Evolutionary conservation across 2,888 invertebrate genomes (phyloP), one percentile per base, ranked within the genome.

Genomic region (Chloroclysta siterata): DNA sequence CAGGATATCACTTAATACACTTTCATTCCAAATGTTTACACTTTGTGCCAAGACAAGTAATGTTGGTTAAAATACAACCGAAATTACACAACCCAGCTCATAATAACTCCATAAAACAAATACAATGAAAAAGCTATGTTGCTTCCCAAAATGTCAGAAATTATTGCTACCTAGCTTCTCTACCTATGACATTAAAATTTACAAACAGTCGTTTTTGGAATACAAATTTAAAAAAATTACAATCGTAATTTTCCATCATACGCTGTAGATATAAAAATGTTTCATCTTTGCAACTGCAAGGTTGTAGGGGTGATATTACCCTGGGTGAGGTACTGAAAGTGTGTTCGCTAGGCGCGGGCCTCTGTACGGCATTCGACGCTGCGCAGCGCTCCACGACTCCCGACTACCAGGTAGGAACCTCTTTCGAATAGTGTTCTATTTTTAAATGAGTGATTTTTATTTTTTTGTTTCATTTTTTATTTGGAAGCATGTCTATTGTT

Each of bases 321-420:
- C 54, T 8, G 50, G 60, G 42, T 5, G 13, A 58, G 56, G 53
- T 60, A 56, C 41, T 13, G 11, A 39, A 65, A 69, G 71, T 42
- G 22, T 74, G 72, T 69, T 76, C 69, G 68, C 60, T 60, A 72
- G 62, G 57, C 52, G 65, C 70, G 63, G 69, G 48, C 68, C 74
- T 83, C 82, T 87, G 89, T 73, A 78, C 89, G 88, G 88, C 88
- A 88, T 82, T 90, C 80, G 65, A 80, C 83, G 79, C 73, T 78
- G 80, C 75, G 80, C 81, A 74, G 68, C 75, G 81, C 77, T 39
- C 79, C 79, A 76, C 74, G 80, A 74, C 75, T 74, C 82, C 77
- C 87, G 88, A 15, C 41, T 82, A 17, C 36, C 68, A 72, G 72
- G 72, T 72, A 72, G 58, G 51, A 59, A 63, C 57, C 57, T 62